Conservation (phyloP, 2,888 invertebrate genomes). For the Andricus quercusramuli region DNA sequence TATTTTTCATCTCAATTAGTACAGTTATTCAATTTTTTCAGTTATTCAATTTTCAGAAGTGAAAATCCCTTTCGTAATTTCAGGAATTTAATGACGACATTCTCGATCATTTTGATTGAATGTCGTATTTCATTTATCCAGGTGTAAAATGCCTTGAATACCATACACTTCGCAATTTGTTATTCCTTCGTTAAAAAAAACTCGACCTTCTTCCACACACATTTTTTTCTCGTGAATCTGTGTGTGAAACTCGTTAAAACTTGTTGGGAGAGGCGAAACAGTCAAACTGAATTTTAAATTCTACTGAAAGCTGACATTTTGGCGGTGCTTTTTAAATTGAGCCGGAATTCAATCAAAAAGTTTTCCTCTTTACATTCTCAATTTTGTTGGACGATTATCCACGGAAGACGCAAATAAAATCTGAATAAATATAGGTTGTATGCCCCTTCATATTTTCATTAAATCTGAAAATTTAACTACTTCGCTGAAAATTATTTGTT, state of each 20-base stretch:
- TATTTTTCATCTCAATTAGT: too few species aligned
- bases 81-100: neutral
- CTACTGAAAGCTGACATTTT: slow-evolving; percentile 16
- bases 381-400: slow-evolving; percentile 2
- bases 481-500: too few species aligned
- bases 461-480: too few species aligned
- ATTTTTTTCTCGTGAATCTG: neutral
- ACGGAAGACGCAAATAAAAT: neutral
- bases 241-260: slow-evolving; percentile 28
- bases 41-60: too few species aligned
- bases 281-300: slow-evolving; percentile 15
- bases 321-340: slow-evolving; percentile 1
- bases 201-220: neutral
- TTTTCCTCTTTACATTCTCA: slow-evolving; percentile 1
- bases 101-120: neutral
- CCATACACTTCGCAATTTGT: slow-evolving; percentile 1
- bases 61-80: neutral
- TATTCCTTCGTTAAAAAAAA: neutral
- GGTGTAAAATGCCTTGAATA: neutral
- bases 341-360: neutral
- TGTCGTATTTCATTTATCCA: neutral
- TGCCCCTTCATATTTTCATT: neutral
- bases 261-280: slow-evolving; percentile 11
- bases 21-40: too few species aligned
- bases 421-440: neutral